Evolutionary conservation across 2,113 vertebrate genomes (phyloP), one percentile per base, ranked within the genome.

Genomic region (Psittacara wagleri): DNA sequence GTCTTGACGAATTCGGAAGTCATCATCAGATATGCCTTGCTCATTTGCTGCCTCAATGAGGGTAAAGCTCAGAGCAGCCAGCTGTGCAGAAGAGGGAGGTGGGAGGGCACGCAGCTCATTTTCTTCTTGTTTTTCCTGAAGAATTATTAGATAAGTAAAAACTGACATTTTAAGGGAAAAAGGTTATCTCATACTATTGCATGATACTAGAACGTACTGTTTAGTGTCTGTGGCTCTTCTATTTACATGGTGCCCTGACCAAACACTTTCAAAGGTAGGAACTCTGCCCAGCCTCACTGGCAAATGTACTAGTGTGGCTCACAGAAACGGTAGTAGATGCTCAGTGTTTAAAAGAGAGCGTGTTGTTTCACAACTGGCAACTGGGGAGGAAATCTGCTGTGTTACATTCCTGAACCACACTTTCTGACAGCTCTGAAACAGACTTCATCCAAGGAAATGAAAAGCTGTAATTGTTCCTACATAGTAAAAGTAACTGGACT

Each of bases 101-200:
- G 98, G 98, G 52, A 99, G 98, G 22, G 98, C 98, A 19, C 99
- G 98, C 95, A 99, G 97, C 94, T 99, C 99, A 25, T 99, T 99
- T 97, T 99, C 99, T 97, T 99, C 99, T 92, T 99, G 99, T 95
- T 99, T 99, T 94, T 99, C 99, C 99, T 99, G 92, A 80, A 55
- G 44, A 96, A 94, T 97, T 94, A 63, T 78, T 76, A 52, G 33
- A 88, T 63, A 66, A 86, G 75, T 73, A 52, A 67, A 93, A 94
- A 76, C 13, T 13, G 25, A 0, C 62, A 66, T 79, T 83, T 86
- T 31, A 67, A 72, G 44, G 77, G 27, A 25, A 76, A 87, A 95
- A 46, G 10, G 41, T 78, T 79, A 33, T 72, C 37, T 74, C 37
- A n/a, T 46, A 46, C 41, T 81, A 67, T 10, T 43, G 9, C 43